Evolutionary conservation across 2,113 vertebrate genomes (phyloP), one percentile per base, ranked within the genome.

Genomic region (Dolichotis patagonum): DNA sequence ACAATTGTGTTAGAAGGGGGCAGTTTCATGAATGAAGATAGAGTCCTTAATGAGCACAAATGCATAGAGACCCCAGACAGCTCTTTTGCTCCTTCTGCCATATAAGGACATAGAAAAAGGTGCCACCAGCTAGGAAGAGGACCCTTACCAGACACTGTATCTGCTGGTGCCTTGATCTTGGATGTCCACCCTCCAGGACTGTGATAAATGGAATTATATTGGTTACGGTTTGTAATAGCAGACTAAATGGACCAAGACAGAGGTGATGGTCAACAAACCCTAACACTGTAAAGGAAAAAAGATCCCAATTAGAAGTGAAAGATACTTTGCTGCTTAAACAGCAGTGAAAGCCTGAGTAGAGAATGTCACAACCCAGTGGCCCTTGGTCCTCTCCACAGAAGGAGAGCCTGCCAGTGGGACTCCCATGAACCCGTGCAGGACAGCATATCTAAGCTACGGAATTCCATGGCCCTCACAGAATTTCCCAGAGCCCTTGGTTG

Each of bases 391-490:
- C 26, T 90, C n/a, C 82, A 75, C 14, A 65, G 30, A 78, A 20
- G 20, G 35, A 41, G 24, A 65, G 43, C 35, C 60, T 54, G 73
- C 12, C 46, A 80, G 1, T 35, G 2, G 7, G 41, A 73, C 75
- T 26, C 43, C 13, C 52, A 56, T 20, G 58, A 93, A 49, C 3
- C 9, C 20, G 4, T 62, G 11, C 13, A 89, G 14, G 26, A 30
- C 0, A 46, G 2, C 43, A 46, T 17, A 85, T 35, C 17, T 46
- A 93, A 5, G 30, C 0, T 17, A 97, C 88, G 63, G 4, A 30
- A 0, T 0, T 60, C 2, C 3, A 60, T 0, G 11, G 14, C 43
- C 4, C 73, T 1, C 32, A 41, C 49, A n/a, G 24, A 67, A 14
- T 88, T 80, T 93, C 22, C 63, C 69, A 14, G 69, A 2, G 88